Evolutionary conservation across 1,140 invertebrate genomes (phyloP).

Genomic region (Meloidogyne floridensis): DNA sequence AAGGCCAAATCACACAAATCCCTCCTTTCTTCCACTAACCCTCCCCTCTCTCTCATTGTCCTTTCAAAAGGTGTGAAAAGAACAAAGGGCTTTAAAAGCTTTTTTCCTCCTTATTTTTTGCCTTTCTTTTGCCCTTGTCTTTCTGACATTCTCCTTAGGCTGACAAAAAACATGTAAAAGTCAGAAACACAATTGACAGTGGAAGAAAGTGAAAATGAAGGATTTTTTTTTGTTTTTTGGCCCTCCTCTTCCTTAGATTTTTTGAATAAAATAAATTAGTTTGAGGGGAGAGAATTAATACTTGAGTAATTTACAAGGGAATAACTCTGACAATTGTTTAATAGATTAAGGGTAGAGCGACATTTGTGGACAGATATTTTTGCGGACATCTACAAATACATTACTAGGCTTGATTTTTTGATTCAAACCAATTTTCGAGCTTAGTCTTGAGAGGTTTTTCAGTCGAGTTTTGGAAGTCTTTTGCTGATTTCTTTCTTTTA

Average conservation of each 20-base stretch:
- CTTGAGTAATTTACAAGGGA: background rate
- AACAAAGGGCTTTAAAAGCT: background rate
- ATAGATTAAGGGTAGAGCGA: too few relatives aligned
- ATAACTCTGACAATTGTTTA: too few relatives aligned
- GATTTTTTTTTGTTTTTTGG: background rate
- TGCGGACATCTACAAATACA: too few relatives aligned
- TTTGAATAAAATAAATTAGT: conserved; percentile 3
- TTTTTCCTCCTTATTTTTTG: background rate
- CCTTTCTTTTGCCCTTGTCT: background rate
- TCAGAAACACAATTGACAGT: background rate
- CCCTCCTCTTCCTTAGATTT: background rate
- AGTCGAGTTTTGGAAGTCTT: too few relatives aligned
- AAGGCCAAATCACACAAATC: too few relatives aligned
- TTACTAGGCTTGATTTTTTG: too few relatives aligned
- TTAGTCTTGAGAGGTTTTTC: too few relatives aligned
- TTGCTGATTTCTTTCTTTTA: too few relatives aligned
- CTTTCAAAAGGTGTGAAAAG: background rate
- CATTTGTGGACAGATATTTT: too few relatives aligned
- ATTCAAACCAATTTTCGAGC: too few relatives aligned
- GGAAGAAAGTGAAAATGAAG: background rate
- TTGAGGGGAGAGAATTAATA: background rate
- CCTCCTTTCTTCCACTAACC: too few relatives aligned
- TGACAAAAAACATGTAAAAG: background rate
- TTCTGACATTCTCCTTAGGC: background rate
- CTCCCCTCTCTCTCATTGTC: too few relatives aligned